These are phyloP conservation scores for Bettongia penicillata DNA, from an alignment of 2,113 vertebrate genomes.

Conservation along the genomic window DNA sequence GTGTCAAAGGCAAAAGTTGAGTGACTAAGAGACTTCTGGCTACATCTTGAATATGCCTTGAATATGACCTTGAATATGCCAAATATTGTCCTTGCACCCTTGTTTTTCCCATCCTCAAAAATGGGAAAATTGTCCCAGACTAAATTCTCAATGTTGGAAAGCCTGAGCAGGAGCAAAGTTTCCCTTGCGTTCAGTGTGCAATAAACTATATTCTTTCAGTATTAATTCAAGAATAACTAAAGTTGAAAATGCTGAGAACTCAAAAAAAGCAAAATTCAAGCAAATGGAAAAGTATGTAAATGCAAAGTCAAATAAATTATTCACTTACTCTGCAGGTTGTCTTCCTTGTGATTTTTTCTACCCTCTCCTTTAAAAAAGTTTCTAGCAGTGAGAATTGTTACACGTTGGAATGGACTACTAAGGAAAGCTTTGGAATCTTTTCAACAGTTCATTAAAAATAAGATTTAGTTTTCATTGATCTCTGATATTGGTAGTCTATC, in stretches of 20 bases:
- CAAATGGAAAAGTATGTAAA: slow-evolving; percentile 59
- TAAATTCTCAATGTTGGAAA: not conserved
- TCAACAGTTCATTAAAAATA: not conserved
- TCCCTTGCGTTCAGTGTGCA: slow-evolving; percentile 5
- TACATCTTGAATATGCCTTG: too few relatives aligned
- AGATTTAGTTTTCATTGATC: slow-evolving; percentile 18
- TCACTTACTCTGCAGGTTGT: slow-evolving; percentile 67
- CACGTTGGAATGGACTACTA: slow-evolving; percentile 7
- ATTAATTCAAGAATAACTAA: slow-evolving; percentile 61
- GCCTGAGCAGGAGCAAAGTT: not conserved
- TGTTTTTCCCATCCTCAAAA: slow-evolving; percentile 15
- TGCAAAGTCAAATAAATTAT: slow-evolving; percentile 65
- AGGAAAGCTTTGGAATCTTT: not conserved
- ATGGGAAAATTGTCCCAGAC: not conserved
- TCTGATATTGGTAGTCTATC: not conserved
- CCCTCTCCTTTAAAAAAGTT: slow-evolving; percentile 12
- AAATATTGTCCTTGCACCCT: not conserved
- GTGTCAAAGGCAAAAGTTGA: not conserved
- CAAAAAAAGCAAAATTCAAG: slow-evolving; percentile 42
- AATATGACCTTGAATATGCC: not conserved
- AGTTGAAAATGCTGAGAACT: slow-evolving; percentile 59
- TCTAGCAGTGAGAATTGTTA: slow-evolving; percentile 53
- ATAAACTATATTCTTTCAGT: slow-evolving; percentile 23
- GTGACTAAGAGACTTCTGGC: not conserved
- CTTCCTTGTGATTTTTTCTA: not conserved